phyloP scores from a whole-genome alignment of 2,888 invertebrate genomes.

The Subacronicta megacephala region DNA sequence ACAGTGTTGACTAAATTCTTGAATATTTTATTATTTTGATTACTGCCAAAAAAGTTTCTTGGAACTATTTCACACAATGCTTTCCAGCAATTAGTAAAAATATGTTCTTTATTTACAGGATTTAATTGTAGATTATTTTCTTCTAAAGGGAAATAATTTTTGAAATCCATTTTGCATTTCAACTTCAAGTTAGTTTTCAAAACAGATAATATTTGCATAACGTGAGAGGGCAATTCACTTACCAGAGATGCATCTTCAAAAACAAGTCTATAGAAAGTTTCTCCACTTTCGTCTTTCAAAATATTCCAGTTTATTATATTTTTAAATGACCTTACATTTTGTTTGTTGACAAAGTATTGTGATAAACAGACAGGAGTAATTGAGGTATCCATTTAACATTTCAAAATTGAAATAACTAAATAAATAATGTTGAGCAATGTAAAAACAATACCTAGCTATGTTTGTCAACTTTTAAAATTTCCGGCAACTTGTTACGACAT shows the following conservation, averaged over 20 bases:
- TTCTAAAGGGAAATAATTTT: constrained; percentile 64
- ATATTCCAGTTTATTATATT: constrained; percentile 71
- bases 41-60: constrained; percentile 69
- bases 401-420: too few relatives aligned
- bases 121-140: constrained; percentile 53
- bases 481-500: constrained; percentile 74
- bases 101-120: constrained; percentile 67
- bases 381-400: constrained; percentile 61
- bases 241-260: constrained; percentile 62
- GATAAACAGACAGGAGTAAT: constrained; percentile 72
- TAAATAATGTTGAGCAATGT: too few relatives aligned
- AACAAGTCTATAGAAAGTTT: constrained; percentile 60
- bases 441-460: background rate
- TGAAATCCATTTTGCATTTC: constrained; percentile 73
- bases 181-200: constrained; percentile 68
- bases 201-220: constrained; percentile 59
- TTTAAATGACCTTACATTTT: constrained; percentile 77
- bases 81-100: constrained; percentile 68
- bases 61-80: constrained; percentile 76
- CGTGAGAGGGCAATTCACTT: constrained; percentile 61
- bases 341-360: constrained; percentile 79
- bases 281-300: constrained; percentile 61
- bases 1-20: constrained; percentile 66
- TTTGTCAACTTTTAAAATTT: constrained; percentile 20
- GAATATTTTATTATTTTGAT: constrained; percentile 75